Evolutionary conservation across 2,888 invertebrate species (phyloP), one percentile per base, ranked within the genome.

Genomic region (Sarcophaga subvicina): DNA sequence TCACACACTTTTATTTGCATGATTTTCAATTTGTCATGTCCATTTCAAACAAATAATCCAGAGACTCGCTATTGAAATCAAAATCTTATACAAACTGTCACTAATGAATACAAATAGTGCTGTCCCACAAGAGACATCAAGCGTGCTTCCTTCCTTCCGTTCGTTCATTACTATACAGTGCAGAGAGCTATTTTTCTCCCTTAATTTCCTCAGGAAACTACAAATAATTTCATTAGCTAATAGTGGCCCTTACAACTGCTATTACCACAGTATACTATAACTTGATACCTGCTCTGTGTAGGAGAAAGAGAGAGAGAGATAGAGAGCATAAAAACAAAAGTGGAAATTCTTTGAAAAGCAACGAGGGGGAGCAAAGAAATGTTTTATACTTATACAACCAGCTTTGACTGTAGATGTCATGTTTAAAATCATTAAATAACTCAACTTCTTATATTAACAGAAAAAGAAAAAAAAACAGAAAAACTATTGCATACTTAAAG

Each of bases 211-310:
- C 8, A 72, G 72, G 76, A 76, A 25, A 77, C 82, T 77, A 77
- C 82, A 83, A 83, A 83, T 83, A 77, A 78, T 83, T 83, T 83
- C 82, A 83, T 83, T 83, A 83, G 71, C 76, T 77, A 63, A 62
- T 70, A 37, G 72, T 83, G 72, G 72, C 77, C 77, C 67, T 20
- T 54, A 49, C 49, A 70, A 8, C 2, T 20, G 10, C 2, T 45
- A 10, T 67, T 67, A 11, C 59, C 37, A 10, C 10, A 37, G 22
- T 22, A 22, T 6, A 37, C 10, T 1, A 37, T 37, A 37, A 37
- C 8, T 8, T 37, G 8, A 37, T 37, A 37, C 37, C 37, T 37
- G 37, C 6, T 37, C 37, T 0, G 37, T 6, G 37, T 37, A 37
- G 37, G 8, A 37, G 37, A 8, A 2, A 2, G 6, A 3, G 6